phyloP scores from a whole-genome alignment of 2,888 invertebrate species.

The Phoronis australis region DNA sequence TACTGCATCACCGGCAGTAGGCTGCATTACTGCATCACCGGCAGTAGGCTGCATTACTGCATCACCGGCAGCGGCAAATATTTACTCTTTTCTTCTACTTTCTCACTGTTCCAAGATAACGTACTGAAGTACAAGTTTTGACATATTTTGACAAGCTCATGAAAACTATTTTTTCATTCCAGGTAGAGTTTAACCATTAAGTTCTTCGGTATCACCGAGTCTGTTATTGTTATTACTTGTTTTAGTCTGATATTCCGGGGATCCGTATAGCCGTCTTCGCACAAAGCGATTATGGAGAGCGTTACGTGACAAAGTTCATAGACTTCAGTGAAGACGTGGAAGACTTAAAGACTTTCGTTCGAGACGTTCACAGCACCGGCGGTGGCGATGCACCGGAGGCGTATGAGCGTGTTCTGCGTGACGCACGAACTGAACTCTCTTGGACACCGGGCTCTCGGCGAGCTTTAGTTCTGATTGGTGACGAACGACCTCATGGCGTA shows the following conservation, averaged over 20 bases:
- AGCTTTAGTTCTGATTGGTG: slow-evolving; percentile 42
- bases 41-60: no score
- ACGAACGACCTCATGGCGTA: slow-evolving; percentile 38
- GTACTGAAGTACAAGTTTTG: no score
- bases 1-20: no score
- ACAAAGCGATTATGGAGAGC: slow-evolving; percentile 47
- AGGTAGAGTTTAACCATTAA: no score
- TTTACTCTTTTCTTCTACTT: no score
- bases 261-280: slow-evolving; percentile 42
- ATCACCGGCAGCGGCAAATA: no score
- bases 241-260: slow-evolving; percentile 40
- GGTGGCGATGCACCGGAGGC: slow-evolving; percentile 44
- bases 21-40: no score
- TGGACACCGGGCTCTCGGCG: slow-evolving; percentile 41
- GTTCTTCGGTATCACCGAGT: no score
- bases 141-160: no score
- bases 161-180: no score
- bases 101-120: no score
- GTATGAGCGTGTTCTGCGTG: slow-evolving; percentile 38
- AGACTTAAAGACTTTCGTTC: slow-evolving; percentile 31
- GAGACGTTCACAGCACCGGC: slow-evolving; percentile 29
- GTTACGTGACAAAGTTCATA: slow-evolving; percentile 35
- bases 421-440: slow-evolving; percentile 29
- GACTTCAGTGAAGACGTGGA: slow-evolving; percentile 32
- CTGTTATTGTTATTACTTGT: no score